Evolutionary conservation across 2,797 vertebrate species (phyloP).

Genomic region (Diceros bicornis): DNA sequence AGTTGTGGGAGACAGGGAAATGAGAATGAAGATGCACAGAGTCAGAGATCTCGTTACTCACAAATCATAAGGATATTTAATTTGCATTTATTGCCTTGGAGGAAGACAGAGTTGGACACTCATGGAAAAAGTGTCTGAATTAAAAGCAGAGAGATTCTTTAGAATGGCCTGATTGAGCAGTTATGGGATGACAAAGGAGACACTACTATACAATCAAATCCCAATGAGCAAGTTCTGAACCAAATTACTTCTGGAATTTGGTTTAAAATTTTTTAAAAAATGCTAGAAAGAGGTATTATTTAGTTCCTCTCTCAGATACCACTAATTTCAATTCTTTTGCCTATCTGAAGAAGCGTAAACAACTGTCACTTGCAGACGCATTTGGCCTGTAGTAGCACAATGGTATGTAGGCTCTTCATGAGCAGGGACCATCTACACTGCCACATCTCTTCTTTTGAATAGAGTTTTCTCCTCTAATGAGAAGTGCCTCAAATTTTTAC

Average conservation of each 20-base stretch:
- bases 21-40: neutral
- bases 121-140: neutral
- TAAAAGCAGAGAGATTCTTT: neutral
- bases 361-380: fast-evolving
- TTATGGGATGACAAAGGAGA: neutral
- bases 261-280: neutral
- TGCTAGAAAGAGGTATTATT: neutral
- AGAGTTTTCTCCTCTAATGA: neutral
- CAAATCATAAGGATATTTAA: neutral
- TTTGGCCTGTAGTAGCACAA: neutral
- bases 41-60: neutral
- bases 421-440: neutral
- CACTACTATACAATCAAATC: neutral
- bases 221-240: neutral
- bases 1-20: neutral
- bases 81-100: neutral
- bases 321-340: neutral
- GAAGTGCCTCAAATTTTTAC: neutral
- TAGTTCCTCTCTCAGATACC: neutral
- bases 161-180: neutral
- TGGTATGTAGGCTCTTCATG: fast-evolving
- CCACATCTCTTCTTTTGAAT: neutral
- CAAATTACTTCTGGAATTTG: neutral
- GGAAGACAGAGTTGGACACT: neutral
- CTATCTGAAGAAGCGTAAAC: neutral